These are phyloP conservation scores for Paelopatides confundens DNA, from an alignment of 53 echinoderm and acorn worm species.

Conservation along the genomic window DNA sequence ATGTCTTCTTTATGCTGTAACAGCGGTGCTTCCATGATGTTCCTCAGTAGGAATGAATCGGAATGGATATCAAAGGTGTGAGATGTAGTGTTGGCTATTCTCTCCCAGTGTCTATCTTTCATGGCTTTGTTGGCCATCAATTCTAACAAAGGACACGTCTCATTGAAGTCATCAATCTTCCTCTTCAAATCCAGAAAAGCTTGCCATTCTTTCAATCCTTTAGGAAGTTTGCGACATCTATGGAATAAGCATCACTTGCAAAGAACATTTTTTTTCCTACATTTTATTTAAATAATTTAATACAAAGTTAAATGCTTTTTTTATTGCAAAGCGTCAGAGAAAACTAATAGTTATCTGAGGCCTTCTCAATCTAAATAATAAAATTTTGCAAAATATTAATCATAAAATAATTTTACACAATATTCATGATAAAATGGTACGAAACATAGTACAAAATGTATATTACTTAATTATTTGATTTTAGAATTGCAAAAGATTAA, in stretches of 20 bases:
- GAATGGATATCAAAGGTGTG: constrained; percentile 92
- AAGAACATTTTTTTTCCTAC: neutral
- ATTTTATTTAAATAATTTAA: too few species aligned
- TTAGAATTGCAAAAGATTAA: too few species aligned
- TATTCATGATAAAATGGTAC: too few species aligned
- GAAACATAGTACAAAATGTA: too few species aligned
- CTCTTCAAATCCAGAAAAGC: constrained; percentile 95
- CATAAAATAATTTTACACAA: too few species aligned
- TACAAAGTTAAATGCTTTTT: too few species aligned
- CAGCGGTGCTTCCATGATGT: constrained; percentile 97
- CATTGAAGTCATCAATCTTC: constrained; percentile 99
- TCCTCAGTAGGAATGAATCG: constrained; percentile 81
- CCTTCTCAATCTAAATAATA: too few species aligned
- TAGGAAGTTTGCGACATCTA: constrained; percentile 95
- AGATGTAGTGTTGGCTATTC: constrained; percentile 82
- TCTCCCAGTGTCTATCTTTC: constrained; percentile 95
- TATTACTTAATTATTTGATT: too few species aligned
- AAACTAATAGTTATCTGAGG: too few species aligned
- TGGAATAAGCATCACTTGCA: neutral
- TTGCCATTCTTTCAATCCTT: constrained; percentile 92
- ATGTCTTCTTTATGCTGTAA: constrained; percentile 93
- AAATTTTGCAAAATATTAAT: too few species aligned
- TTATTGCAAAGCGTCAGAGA: too few species aligned
- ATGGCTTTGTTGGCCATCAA: constrained; percentile 98
- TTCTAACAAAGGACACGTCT: constrained; percentile 94